Conservation (phyloP, 2,113 vertebrate species). For the Smithornis capensis region DNA sequence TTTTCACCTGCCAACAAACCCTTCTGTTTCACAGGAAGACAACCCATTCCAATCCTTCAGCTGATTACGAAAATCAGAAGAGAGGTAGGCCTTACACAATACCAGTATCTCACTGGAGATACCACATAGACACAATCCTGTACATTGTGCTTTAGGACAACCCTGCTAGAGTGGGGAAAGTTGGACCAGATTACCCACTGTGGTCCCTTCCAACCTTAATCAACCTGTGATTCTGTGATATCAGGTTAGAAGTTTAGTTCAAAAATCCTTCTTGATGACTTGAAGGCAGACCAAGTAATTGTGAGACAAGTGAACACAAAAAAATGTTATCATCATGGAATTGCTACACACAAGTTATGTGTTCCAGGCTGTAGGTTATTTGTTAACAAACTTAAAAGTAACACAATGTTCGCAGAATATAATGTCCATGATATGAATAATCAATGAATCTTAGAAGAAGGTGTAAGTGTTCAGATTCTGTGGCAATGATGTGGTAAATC, state of each 20-base stretch:
- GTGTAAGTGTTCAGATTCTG: background rate
- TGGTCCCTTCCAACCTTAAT: too few relatives aligned
- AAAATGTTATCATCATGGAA: background rate
- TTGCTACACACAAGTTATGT: background rate
- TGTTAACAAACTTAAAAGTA: background rate
- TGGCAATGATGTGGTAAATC: background rate
- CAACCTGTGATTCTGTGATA: too few relatives aligned
- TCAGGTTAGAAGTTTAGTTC: background rate
- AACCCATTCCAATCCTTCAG: background rate
- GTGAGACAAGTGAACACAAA: background rate
- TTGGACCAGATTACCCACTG: background rate
- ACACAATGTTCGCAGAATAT: background rate
- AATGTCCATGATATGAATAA: background rate
- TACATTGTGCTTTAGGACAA: background rate
- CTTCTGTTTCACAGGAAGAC: background rate
- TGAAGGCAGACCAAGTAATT: background rate
- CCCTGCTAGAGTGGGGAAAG: background rate
- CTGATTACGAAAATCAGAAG: background rate
- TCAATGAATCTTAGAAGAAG: background rate
- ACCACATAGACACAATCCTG: background rate
- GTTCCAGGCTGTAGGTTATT: rapidly evolving
- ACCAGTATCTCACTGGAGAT: background rate
- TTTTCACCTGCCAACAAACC: background rate
- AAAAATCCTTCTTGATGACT: background rate
- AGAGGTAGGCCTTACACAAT: background rate